Base-by-base conservation (phyloP, 2,888 invertebrate species). In the Halictus ligatus region DNA sequence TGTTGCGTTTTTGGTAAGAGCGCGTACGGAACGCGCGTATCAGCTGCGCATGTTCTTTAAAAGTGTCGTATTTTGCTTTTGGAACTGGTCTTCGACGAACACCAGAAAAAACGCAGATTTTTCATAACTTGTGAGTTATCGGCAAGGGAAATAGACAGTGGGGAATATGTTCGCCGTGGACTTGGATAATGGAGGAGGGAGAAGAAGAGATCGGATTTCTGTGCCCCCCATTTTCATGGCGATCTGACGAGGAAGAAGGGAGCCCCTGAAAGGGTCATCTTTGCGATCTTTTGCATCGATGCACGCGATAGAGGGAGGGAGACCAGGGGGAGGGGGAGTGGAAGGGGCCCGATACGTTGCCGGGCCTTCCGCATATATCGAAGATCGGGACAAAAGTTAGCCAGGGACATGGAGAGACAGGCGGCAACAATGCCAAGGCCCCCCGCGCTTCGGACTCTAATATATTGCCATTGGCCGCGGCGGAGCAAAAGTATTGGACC, bases 251-350 rank as follows among this genome's bases (percentile, higher is more conserved):
- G 67, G 72, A 86, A 75, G 75, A 81, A 78, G 78, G 72, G 72
- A 69, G 50, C 2, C 40, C 54, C 43, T 69, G 83, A 95, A 95
- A 81, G 94, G 94, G 87, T 95, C 94, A 81, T 95, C 84, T 80
- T 94, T 90, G 94, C 95, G 88, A 96, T 90, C 86, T 90, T 96
- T 96, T 96, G 88, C 87, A 90, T 92, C 84, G 90, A 79, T 81
- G 86, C 78, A 82, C 58, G 54, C 40, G 25, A 64, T 25, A 64
- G 79, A 73, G 40, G 74, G 71, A 69, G 77, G 72, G 76, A 50
- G 78, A 60, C 69, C 83, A 40, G 60, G 43, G 43, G 58, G 13
- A 5, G 46, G 43, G 79, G 60, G 78, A 80, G 71, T 77, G 58
- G 43, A 54, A 77, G 73, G 81, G 74, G 15, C 40, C 54, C 69